A percentile compares a stretch with the other conserved stretches of the same genome.
phyloP scores from a whole-genome alignment of 2,888 invertebrate species.

The Lysandra coridon region DNA sequence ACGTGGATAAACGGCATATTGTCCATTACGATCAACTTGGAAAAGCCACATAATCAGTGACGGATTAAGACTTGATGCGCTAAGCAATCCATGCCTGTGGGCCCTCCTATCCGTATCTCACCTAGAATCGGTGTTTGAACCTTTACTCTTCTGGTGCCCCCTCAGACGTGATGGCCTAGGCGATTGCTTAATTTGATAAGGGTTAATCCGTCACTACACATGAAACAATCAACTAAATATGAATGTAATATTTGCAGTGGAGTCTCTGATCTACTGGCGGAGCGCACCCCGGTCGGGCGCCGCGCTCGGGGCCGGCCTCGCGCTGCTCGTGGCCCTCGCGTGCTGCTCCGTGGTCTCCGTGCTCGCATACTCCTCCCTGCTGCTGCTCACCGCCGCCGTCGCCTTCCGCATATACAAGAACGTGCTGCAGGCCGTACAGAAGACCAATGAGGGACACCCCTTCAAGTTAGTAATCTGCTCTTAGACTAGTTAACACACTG shows the following conservation, averaged over 20 bases:
- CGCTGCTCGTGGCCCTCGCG: conserved; percentile 94
- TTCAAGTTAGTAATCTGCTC: conserved; percentile 90
- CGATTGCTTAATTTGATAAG: no score
- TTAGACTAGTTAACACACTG: neutral
- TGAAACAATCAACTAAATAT: neutral
- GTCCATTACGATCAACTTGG: no score
- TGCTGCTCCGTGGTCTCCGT: conserved; percentile 98
- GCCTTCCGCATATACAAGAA: conserved; percentile 98
- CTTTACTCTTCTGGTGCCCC: no score
- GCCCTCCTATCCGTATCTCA: no score
- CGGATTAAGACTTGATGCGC: no score
- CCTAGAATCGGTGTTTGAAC: no score
- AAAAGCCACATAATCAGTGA: no score
- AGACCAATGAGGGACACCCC: conserved; percentile 97
- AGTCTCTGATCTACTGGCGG: conserved; percentile 98
- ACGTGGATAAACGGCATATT: no score
- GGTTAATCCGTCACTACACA: neutral
- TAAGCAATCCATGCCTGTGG: no score
- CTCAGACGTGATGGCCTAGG: no score
- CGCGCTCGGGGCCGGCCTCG: conserved; percentile 94
- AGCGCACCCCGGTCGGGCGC: conserved; percentile 96
- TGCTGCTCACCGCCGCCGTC: conserved; percentile 91
- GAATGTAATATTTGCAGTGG: conserved; percentile 83
- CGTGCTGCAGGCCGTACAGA: conserved; percentile 96
- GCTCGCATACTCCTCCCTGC: conserved; percentile 93